Evolutionary conservation across 2,797 vertebrate species (phyloP), one percentile per base, ranked within the genome.

Genomic region (Coracias cyanogaster): DNA sequence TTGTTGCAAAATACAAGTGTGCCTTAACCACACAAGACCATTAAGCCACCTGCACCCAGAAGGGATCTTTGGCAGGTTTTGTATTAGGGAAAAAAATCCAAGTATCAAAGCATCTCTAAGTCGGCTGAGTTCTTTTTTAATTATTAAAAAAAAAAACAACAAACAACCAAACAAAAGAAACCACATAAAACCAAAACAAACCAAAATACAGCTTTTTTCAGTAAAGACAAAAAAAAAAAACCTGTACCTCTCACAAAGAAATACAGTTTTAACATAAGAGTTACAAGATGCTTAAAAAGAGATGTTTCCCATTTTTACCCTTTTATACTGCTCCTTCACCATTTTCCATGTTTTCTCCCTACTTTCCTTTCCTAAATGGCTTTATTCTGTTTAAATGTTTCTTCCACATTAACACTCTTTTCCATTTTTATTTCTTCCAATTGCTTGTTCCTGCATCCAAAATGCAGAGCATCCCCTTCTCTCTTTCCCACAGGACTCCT

Each of bases 1-100:
- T 95, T 92, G 89, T 89, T 92, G 72, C 82, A 91, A 94, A 92
- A 89, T 60, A 82, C 81, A 93, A 93, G 88, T 8, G 39, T 77
- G 90, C 51, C 52, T 90, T 64, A 95, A 94, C 93, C 73, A 77
- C 84, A 51, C 17, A 51, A 45, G 49, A 78, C 82, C 24, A 0
- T 93, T 86, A 84, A 70, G 77, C 60, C 70, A 49, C 86, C 89
- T 93, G 71, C 60, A 89, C 45, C 60, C 74, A 82, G 62, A 86
- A 64, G 19, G 33, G 57, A 64, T 64, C 71, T 55, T 67, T 7
- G 16, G 41, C 28, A 71, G 37, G 26, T 49, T 82, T 89, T 82
- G 39, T 52, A 77, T 73, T 46, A 67, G 15, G n/a, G 78, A 93
- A 93, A 82, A 24, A 45, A 52, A 82, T 4, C 12, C 55, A 82